Conservation (phyloP, 2,113 vertebrate species). For the Phoenicopterus ruber region DNA sequence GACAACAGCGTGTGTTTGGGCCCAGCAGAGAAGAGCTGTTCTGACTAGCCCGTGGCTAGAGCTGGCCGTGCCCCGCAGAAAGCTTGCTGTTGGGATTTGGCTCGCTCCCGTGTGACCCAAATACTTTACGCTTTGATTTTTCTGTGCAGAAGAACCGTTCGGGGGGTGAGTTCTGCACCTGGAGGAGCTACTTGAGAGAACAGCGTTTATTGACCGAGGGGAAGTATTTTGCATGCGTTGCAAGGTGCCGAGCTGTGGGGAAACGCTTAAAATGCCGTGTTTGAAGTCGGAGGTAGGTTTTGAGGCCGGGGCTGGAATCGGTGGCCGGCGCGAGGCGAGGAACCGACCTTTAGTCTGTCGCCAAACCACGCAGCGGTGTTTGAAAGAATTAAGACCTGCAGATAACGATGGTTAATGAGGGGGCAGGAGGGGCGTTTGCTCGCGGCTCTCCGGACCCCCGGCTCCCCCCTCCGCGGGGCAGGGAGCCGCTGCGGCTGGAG, state of each 20-base stretch:
- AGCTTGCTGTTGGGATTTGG: background rate
- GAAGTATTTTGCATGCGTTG: background rate
- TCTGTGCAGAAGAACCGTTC: background rate
- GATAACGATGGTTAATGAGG: accelerated
- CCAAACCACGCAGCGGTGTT: accelerated
- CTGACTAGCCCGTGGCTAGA: background rate
- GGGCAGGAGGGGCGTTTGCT: background rate
- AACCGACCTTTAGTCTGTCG: background rate
- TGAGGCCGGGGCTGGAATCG: accelerated
- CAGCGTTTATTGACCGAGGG: background rate
- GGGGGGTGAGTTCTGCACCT: background rate
- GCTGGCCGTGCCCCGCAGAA: background rate
- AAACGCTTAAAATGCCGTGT: background rate
- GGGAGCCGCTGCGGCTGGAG: background rate
- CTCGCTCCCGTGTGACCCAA: background rate
- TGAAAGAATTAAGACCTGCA: background rate
- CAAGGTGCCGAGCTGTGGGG: background rate
- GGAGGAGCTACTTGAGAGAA: background rate
- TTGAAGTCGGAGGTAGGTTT: background rate
- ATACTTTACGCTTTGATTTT: background rate
- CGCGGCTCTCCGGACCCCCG: no score
- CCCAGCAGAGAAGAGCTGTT: background rate
- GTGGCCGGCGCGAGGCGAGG: accelerated
- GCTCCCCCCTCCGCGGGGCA: background rate
- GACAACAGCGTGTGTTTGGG: background rate